A percentile compares a stretch with the other conserved stretches of the same genome.
Evolutionary conservation across 2,113 vertebrate genomes (phyloP).

Genomic region (Sigmodon hispidus): DNA sequence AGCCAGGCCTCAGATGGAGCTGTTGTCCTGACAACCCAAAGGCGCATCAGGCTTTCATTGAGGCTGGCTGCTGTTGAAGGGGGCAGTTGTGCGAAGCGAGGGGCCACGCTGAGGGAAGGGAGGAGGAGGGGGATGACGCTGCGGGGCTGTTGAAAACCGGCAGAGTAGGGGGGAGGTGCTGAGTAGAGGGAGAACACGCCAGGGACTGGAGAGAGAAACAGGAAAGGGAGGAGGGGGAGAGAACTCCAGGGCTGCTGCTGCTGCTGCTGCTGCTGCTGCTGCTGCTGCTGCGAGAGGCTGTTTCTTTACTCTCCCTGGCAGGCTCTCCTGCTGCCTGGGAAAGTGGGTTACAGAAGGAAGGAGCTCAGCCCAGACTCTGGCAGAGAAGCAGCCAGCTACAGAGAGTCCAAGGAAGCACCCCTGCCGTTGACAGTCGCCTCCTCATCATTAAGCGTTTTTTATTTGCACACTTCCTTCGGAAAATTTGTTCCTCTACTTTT

Average conservation of each 20-base stretch:
- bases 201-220: constrained; percentile 41
- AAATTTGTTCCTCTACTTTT: constrained; percentile 63
- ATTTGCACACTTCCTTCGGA: constrained; percentile 47
- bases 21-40: constrained; percentile 91
- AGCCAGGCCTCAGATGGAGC: constrained; percentile 88
- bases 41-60: constrained; percentile 84
- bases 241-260: constrained; percentile 43
- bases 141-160: constrained; percentile 44
- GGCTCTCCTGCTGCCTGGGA: constrained; percentile 82
- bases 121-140: constrained; percentile 48
- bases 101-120: constrained; percentile 58
- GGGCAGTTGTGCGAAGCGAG: constrained; percentile 80
- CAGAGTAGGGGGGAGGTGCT: constrained; percentile 50
- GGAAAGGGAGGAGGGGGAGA: constrained; percentile 54
- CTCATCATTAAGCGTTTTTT: constrained; percentile 69
- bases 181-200: constrained; percentile 48
- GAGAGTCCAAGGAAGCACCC: constrained; percentile 58
- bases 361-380: constrained; percentile 79
- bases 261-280: constrained; percentile 69
- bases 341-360: constrained; percentile 89
- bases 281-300: constrained; percentile 75
- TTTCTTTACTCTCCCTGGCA: constrained; percentile 81
- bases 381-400: constrained; percentile 78
- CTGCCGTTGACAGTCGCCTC: constrained; percentile 28
- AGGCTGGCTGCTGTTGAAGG: constrained; percentile 78